A percentile compares a stretch with the other conserved stretches of the same genome.
Conservation (phyloP, 2,113 vertebrate species). For the Nerophis lumbriciformis region DNA sequence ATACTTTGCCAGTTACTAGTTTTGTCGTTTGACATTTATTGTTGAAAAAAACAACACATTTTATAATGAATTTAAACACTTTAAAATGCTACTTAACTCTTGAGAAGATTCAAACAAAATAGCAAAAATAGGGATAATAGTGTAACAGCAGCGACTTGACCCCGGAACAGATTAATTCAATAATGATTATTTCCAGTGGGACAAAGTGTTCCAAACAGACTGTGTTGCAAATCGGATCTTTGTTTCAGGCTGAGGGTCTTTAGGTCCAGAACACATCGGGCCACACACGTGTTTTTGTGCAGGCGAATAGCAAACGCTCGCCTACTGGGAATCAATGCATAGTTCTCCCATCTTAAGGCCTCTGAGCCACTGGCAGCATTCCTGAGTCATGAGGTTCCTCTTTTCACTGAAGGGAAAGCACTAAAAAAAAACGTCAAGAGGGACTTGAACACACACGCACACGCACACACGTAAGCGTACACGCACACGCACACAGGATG, state of each 20-base stretch:
- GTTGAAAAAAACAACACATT: too few relatives aligned
- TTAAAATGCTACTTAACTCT: not conserved
- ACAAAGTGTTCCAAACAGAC: too few relatives aligned
- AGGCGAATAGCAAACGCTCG: constrained; percentile 6
- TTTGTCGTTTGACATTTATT: too few relatives aligned
- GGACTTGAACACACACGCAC: constrained; percentile 30
- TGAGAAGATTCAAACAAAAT: not conserved
- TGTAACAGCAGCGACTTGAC: not conserved
- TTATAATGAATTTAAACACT: too few relatives aligned
- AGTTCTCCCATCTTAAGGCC: constrained; percentile 57
- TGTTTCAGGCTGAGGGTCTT: too few relatives aligned
- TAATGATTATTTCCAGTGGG: too few relatives aligned
- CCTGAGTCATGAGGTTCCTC: constrained; percentile 56
- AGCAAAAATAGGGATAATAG: too few relatives aligned
- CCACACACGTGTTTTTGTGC: too few relatives aligned
- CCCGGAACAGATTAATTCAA: not conserved
- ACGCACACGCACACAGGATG: constrained; percentile 29
- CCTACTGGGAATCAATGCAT: constrained; percentile 43
- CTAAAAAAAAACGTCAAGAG: constrained; percentile 26
- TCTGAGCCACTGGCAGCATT: constrained; percentile 57
- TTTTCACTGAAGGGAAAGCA: constrained; percentile 28
- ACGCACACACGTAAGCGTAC: constrained; percentile 7
- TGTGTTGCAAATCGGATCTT: too few relatives aligned
- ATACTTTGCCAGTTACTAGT: too few relatives aligned
- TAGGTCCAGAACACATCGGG: too few relatives aligned